A percentile compares a stretch with the other conserved stretches of the same genome.
Conservation (phyloP, 2,797 vertebrate species). For the Lophura swinhoii region DNA sequence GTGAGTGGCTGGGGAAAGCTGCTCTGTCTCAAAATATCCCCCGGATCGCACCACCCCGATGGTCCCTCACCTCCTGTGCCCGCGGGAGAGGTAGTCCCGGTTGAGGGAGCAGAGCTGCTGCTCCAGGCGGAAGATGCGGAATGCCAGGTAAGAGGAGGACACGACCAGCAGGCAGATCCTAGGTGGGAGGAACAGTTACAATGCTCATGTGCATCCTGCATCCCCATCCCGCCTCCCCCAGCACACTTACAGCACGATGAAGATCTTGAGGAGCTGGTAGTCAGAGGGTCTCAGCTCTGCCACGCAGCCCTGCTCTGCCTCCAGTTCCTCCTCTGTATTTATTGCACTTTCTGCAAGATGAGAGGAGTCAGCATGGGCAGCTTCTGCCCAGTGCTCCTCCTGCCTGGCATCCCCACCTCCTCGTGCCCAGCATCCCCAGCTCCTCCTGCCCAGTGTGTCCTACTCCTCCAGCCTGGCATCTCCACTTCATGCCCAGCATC, state of each 20-base stretch:
- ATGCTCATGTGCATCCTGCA: rapidly evolving
- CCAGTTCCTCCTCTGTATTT: slow-evolving; percentile 85
- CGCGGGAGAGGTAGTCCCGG: slow-evolving; percentile 69
- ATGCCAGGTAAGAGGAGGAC: slow-evolving; percentile 93
- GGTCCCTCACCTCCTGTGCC: slow-evolving; percentile 81
- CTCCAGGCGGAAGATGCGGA: slow-evolving; percentile 94
- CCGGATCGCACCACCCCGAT: rapidly evolving
- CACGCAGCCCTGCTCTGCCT: slow-evolving; percentile 78
- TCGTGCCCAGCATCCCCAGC: too few relatives aligned
- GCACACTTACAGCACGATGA: slow-evolving; percentile 91
- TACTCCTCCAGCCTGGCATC: too few relatives aligned
- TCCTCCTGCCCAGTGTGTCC: too few relatives aligned
- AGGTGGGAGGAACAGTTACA: neutral
- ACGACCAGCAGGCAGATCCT: slow-evolving; percentile 92
- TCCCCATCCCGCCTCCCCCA: rapidly evolving
- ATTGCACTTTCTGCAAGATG: slow-evolving; percentile 82
- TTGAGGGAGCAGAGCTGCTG: slow-evolving; percentile 89
- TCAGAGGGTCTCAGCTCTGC: slow-evolving; percentile 87
- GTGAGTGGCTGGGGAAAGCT: neutral
- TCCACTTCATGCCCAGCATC: too few relatives aligned
- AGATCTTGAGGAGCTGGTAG: slow-evolving; percentile 92
- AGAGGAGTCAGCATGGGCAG: neutral
- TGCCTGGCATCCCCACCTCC: rapidly evolving
- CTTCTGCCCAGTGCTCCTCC: neutral
- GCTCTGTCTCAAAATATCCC: neutral